Evolutionary conservation across 1,140 invertebrate genomes (phyloP).

Genomic region (Chrysopa pallens): DNA sequence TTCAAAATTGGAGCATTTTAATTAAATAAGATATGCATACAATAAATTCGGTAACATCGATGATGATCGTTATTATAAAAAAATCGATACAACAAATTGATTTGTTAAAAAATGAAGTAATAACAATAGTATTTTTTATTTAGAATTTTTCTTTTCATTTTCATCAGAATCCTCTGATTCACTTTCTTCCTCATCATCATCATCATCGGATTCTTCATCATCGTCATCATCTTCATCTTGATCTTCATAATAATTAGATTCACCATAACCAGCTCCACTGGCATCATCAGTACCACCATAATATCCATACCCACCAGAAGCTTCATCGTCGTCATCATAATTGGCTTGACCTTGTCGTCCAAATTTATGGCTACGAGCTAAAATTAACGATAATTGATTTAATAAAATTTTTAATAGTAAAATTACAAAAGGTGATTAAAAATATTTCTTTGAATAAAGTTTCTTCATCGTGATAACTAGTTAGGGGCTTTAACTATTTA

Average conservation of each 20-base stretch:
- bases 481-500: constrained; percentile 2
- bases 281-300: constrained; percentile 24
- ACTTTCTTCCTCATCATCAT: constrained; percentile 22
- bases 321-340: constrained; percentile 36
- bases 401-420: too few relatives aligned
- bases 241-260: constrained; percentile 33
- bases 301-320: constrained; percentile 21
- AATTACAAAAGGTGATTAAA: not conserved
- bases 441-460: constrained; percentile 1
- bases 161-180: constrained; percentile 17
- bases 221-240: constrained; percentile 30
- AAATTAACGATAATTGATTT: constrained; percentile 10
- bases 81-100: too few relatives aligned
- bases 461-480: not conserved
- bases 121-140: too few relatives aligned
- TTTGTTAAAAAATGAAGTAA: too few relatives aligned
- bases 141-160: too few relatives aligned
- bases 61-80: too few relatives aligned
- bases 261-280: constrained; percentile 29
- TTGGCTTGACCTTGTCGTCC: constrained; percentile 54
- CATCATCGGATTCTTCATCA: constrained; percentile 29
- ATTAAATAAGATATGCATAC: too few relatives aligned
- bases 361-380: constrained; percentile 63
- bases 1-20: too few relatives aligned
- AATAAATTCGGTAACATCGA: too few relatives aligned